Base-by-base conservation (phyloP, 2,113 vertebrate genomes). In the Tapirus terrestris region DNA sequence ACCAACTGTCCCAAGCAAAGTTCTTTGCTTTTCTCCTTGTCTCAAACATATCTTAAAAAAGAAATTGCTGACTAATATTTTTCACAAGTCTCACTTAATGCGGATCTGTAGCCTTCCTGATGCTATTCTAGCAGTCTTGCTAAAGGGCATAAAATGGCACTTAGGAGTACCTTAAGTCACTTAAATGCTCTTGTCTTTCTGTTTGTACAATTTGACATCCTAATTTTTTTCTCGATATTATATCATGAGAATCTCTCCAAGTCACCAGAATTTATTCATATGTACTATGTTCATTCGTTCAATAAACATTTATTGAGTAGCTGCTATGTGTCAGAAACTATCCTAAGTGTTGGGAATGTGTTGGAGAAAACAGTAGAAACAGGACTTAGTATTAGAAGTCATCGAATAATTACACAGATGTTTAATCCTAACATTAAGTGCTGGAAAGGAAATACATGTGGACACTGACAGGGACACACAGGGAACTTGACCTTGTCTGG, bases 1-100 rank as follows among this genome's bases (percentile, higher is more conserved):
- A 61, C 17, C n/a, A 93, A 2, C 51, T 75, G 85, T 73, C n/a
- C 80, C 82, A 63, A 67, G 10, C 45, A 33, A 75, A 81, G n/a
- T 29, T 73, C 85, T 60, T 95, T 82, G 25, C 72, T 86, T 92
- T 79, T 83, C 20, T 77, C 33, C 18, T 67, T 39, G 33, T 82
- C 90, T 76, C 73, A 95, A 43, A 91, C 23, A 21, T 84, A 83
- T 3, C 33, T 81, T 95, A 12, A 85, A 83, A 96, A 86, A 83
- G 5, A 21, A 92, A 56, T 70, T 61, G 10, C n/a, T 82, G 73
- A 73, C 39, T 48, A n/a, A 16, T 63, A 11, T 73, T 82, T 48
- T 77, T 80, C 77, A 51, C 1, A 75, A 89, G 4, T 83, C 33
- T 89, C 20, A 29, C 39, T 8, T 89, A 79, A 83, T 67, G 60